Conservation (phyloP, 1,140 invertebrate genomes). For the Sarcophaga peregrina region DNA sequence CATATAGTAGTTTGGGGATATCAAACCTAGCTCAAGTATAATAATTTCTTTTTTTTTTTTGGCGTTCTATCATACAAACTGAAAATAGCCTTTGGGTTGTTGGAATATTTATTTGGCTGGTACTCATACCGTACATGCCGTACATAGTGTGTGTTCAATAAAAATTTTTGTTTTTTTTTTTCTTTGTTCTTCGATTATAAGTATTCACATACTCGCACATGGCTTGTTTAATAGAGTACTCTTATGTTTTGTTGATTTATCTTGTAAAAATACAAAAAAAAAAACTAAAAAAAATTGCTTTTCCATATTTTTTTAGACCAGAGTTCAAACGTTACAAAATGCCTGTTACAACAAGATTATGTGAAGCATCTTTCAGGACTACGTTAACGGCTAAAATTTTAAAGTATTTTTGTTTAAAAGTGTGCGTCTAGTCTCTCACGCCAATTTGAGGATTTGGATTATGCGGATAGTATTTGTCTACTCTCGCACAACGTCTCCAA, state of each 20-base stretch:
- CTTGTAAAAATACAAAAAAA: neutral
- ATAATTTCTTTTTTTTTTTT: too few species aligned
- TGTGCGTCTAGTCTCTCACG: too few species aligned
- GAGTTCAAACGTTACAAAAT: neutral
- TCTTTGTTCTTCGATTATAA: too few species aligned
- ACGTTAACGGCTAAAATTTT: neutral
- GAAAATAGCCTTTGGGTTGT: conserved; percentile 15
- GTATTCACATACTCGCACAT: neutral
- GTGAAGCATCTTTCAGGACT: neutral
- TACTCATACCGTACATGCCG: neutral
- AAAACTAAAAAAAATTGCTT: too few species aligned
- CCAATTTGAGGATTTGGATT: too few species aligned
- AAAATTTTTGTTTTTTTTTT: neutral
- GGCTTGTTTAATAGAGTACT: conserved; percentile 21
- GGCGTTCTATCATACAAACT: neutral
- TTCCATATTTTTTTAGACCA: neutral
- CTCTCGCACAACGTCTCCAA: too few species aligned
- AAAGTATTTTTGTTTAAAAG: neutral
- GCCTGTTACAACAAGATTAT: neutral
- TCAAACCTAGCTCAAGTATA: too few species aligned
- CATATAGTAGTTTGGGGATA: too few species aligned
- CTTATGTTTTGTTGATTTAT: conserved; percentile 16
- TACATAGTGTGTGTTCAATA: neutral
- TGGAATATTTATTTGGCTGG: neutral
- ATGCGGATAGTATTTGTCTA: too few species aligned